A percentile compares a stretch with the other conserved stretches of the same genome.
phyloP scores from a whole-genome alignment of 2,797 vertebrate genomes.

The Hemitrygon akajei region DNA sequence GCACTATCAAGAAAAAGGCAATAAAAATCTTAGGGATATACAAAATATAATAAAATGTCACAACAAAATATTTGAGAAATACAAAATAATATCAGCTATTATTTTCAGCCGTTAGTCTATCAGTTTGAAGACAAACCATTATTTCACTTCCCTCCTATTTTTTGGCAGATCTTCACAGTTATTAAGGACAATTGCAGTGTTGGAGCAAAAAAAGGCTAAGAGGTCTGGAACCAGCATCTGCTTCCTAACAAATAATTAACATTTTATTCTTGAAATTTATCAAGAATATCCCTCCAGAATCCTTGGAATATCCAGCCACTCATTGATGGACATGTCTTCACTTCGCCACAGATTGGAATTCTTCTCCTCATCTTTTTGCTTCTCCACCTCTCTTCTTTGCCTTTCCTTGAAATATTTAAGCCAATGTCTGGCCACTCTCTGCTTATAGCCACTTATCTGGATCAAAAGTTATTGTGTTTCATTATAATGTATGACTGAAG shows the following conservation, averaged over 20 bases:
- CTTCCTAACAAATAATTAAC: not conserved
- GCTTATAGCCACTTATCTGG: not conserved
- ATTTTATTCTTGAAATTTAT: not conserved
- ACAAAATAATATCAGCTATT: not conserved
- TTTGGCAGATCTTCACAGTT: not conserved
- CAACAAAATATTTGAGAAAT: not conserved
- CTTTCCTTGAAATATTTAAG: not conserved
- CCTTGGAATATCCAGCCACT: not conserved
- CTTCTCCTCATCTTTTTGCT: not conserved
- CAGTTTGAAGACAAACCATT: not conserved
- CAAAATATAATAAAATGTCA: not conserved
- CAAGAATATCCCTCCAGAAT: conserved; percentile 1
- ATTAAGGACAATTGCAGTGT: not conserved
- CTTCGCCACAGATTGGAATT: not conserved
- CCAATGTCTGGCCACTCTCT: not conserved
- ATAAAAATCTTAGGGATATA: not conserved
- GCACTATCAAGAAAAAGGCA: not conserved
- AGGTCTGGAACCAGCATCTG: not conserved
- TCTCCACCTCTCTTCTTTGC: not conserved
- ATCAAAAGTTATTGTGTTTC: not conserved
- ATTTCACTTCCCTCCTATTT: not conserved
- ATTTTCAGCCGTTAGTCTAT: not conserved
- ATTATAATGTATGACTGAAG: not conserved
- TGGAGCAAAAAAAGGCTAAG: not conserved
- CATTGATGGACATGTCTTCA: not conserved